Percentiles rank a stretch among this genome's conserved stretches.
These are phyloP conservation scores for Hypotaenidia philippensis DNA, from an alignment of 2,797 vertebrate species.

Conservation along the genomic window DNA sequence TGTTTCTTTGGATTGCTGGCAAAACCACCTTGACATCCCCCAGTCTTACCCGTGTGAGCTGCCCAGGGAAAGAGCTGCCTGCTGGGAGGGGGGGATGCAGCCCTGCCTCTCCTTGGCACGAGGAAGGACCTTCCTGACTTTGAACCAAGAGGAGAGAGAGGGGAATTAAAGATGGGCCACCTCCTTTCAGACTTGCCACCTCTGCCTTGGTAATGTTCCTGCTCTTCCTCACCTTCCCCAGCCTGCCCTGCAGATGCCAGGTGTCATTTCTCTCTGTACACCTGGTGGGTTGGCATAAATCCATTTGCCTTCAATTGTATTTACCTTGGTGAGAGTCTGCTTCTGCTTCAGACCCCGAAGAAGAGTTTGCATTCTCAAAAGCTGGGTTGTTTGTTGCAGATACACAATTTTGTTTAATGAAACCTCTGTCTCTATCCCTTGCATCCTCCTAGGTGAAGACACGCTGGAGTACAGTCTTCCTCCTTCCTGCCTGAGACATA, in stretches of 20 bases:
- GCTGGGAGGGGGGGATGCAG: neutral
- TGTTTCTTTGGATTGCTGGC: neutral
- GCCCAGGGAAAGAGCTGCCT: neutral
- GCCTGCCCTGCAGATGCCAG: neutral
- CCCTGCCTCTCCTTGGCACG: neutral
- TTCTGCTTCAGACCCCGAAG: neutral
- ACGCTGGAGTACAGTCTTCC: neutral
- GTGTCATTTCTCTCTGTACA: neutral
- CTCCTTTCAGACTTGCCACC: neutral
- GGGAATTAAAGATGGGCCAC: neutral
- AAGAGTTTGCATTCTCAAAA: neutral
- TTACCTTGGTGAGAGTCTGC: neutral
- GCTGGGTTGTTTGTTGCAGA: neutral
- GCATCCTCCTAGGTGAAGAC: neutral
- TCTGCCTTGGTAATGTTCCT: neutral
- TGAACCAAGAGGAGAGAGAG: neutral
- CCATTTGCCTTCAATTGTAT: neutral
- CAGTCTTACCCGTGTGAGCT: neutral
- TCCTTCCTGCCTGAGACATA: neutral
- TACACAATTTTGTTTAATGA: neutral
- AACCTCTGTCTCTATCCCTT: neutral
- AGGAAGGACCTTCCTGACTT: neutral
- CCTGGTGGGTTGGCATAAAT: accelerated
- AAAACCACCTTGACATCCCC: neutral
- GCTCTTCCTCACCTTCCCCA: accelerated